Evolutionary conservation across 1,140 invertebrate species (phyloP).

Genomic region (Diachasma alloeum): DNA sequence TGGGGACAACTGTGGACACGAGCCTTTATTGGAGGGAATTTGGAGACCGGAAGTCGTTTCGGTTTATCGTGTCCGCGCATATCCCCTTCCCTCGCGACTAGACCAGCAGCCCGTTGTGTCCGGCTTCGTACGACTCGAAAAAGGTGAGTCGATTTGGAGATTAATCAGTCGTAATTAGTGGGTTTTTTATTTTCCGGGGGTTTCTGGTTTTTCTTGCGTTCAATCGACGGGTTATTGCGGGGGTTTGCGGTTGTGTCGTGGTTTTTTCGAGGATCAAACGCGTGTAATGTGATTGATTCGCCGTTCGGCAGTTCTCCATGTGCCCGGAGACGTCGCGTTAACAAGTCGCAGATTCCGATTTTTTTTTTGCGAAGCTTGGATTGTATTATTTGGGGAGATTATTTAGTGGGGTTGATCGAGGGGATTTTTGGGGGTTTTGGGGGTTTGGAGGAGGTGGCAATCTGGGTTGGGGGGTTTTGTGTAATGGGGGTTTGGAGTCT

Average conservation of each 20-base stretch:
- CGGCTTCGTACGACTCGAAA: background rate
- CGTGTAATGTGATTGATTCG: background rate
- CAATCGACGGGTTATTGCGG: background rate
- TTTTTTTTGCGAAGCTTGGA: background rate
- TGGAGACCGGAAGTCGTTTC: background rate
- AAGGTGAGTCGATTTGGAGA: background rate
- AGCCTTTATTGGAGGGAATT: slow-evolving; percentile 7
- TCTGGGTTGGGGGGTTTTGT: no score
- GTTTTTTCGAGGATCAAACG: no score
- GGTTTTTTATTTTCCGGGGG: background rate
- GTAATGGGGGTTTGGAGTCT: background rate
- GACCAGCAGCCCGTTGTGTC: background rate
- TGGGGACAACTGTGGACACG: background rate
- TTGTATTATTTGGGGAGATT: background rate
- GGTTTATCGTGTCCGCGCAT: background rate
- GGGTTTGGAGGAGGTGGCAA: background rate
- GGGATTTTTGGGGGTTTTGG: background rate
- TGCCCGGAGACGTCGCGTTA: slow-evolving; percentile 4
- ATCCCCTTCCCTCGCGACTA: background rate
- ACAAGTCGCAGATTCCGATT: background rate
- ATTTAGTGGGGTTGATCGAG: background rate
- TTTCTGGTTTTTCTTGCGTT: background rate
- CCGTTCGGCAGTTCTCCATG: background rate
- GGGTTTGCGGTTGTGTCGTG: no score
- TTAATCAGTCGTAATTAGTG: background rate